Percentiles rank a stretch among this genome's conserved stretches.
Evolutionary conservation across 2,113 vertebrate species (phyloP).

Genomic region (Ardeotis arabs): DNA sequence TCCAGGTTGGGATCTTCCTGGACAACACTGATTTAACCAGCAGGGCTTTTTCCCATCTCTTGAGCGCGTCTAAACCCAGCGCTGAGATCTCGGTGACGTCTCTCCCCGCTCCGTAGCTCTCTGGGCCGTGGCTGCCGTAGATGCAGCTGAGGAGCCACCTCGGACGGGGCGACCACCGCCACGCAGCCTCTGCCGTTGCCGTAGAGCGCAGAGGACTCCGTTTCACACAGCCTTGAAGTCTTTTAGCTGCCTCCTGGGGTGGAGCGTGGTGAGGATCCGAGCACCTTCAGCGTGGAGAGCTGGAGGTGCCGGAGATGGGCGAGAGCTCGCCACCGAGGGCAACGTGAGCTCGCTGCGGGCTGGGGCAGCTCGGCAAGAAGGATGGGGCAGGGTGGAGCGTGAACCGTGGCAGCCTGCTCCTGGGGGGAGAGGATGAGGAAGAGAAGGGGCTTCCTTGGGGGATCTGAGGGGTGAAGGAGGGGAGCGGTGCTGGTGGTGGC

Average conservation of each 20-base stretch:
- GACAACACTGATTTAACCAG: too few relatives aligned
- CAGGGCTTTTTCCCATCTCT: neutral
- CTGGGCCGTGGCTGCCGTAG: neutral
- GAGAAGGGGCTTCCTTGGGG: neutral
- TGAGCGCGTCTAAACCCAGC: rapidly evolving
- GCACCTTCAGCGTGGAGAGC: neutral
- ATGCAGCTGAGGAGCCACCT: neutral
- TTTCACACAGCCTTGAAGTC: neutral
- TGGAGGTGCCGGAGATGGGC: neutral
- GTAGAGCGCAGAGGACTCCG: neutral
- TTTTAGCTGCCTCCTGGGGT: neutral
- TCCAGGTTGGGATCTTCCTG: neutral
- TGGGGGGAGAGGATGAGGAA: neutral
- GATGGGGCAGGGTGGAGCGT: neutral
- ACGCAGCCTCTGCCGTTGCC: neutral
- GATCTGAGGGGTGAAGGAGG: neutral
- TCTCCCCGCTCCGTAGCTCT: neutral
- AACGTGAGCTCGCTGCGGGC: neutral
- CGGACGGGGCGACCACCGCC: rapidly evolving
- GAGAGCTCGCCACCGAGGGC: neutral
- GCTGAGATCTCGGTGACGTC: rapidly evolving
- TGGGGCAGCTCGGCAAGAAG: neutral
- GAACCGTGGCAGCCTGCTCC: rapidly evolving
- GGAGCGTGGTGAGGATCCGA: neutral
- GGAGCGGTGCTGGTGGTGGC: neutral